A percentile compares a stretch with the other conserved stretches of the same genome.
phyloP scores from a whole-genome alignment of 2,797 vertebrate genomes.

The Luscinia luscinia region DNA sequence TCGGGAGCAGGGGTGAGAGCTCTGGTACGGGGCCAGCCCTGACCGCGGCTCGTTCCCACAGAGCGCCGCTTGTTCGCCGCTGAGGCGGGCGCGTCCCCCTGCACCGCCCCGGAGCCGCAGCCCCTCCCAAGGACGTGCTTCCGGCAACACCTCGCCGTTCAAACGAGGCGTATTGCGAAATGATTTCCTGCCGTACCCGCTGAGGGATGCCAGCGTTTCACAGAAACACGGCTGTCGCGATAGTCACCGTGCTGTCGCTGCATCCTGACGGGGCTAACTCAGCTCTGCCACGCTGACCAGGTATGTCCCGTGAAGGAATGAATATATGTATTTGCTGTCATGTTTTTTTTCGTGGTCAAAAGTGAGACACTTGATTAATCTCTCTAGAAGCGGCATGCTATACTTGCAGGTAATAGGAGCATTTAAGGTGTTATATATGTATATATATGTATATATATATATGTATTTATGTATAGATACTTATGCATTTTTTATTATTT shows the following conservation, averaged over 20 bases:
- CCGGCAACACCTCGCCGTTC: neutral
- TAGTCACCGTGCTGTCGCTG: rapidly evolving
- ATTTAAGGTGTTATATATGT: neutral
- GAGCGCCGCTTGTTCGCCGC: rapidly evolving
- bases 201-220: neutral
- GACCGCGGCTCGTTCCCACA: neutral
- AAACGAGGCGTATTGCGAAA: neutral
- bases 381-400: neutral
- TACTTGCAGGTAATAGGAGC: neutral
- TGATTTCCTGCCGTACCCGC: rapidly evolving
- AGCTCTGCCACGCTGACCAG: neutral
- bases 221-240: rapidly evolving
- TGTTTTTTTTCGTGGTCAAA: neutral
- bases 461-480: too few relatives aligned
- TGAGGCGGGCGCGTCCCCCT: neutral
- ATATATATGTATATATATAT: neutral
- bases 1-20: neutral
- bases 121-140: rapidly evolving
- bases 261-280: rapidly evolving
- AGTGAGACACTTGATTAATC: neutral
- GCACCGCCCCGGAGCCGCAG: rapidly evolving
- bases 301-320: neutral
- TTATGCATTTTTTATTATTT: neutral
- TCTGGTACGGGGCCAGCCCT: neutral
- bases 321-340: rapidly evolving